Base-by-base conservation (phyloP, 2,888 invertebrate genomes). In the Drosophila recens region DNA sequence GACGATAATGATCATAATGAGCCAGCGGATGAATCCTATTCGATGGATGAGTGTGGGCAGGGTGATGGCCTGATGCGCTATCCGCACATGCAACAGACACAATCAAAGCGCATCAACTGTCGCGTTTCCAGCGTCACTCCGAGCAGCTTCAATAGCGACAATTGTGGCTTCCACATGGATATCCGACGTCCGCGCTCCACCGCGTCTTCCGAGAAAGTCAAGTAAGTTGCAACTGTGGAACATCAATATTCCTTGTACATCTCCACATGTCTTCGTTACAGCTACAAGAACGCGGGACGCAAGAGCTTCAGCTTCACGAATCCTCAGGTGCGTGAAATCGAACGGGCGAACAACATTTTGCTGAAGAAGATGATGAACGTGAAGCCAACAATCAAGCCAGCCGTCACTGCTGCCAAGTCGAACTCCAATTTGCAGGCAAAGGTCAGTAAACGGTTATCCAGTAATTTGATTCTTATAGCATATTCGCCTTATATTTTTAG, bases 301-400 rank as follows among this genome's bases (percentile, higher is more conserved):
- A 91, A 91, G 61, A 91, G 90, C 54, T 91, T 86, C 66, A 92
- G 94, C 11, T 95, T 95, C 81, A 92, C 94, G 0, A 95, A 95
- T 87, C 94, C 94, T n/a, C 92, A 94, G 4, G 91, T 94, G 56
- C 93, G 95, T 0, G 94, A 95, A 81, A 95, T 95, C 15, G 94
- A 95, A 76, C 92, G 95, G 1, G 94, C 94, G 82, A 95, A 95
- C 83, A 93, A 94, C 75, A 94, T 95, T 10, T 90, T 95, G 3
- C 87, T 95, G 10, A 92, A 93, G 42, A 95, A 94, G 91, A 95
- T 95, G 72, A 88, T 95, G 62, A 93, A 93, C 54, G 94, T 92
- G 34, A 91, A 91, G 65, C 90, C 92, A 9, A 90, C 91, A 3
- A 87, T 80, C 9, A 79, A 64, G 10, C 51, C 75, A 11, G 57